These are phyloP conservation scores for Trileptium ribeirensis DNA, from an alignment of 2,888 invertebrate species.

Conservation along the genomic window DNA sequence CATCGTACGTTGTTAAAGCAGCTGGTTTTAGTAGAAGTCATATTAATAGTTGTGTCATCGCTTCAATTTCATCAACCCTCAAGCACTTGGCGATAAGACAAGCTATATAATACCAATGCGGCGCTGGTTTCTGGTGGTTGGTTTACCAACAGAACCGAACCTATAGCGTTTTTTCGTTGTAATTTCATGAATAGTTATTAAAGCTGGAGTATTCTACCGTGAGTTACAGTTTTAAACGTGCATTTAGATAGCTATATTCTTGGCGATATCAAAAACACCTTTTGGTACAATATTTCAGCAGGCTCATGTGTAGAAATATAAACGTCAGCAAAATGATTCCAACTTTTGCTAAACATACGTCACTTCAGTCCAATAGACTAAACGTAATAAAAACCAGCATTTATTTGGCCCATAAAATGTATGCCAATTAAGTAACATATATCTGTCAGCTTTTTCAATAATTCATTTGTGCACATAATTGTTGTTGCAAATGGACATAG, in stretches of 20 bases:
- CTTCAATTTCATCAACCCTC: too few relatives aligned
- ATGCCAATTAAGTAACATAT: background rate
- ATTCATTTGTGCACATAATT: too few relatives aligned
- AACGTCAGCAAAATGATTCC: background rate
- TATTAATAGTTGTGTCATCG: too few relatives aligned
- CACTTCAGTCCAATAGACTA: background rate
- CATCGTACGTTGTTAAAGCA: too few relatives aligned
- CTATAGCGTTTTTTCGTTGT: background rate
- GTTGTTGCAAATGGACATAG: too few relatives aligned
- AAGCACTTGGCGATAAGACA: too few relatives aligned
- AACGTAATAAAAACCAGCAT: too few relatives aligned
- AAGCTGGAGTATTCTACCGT: background rate
- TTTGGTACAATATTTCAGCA: slow-evolving; percentile 57
- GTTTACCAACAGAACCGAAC: too few relatives aligned
- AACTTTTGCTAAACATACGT: background rate
- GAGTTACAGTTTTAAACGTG: background rate
- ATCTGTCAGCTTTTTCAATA: background rate
- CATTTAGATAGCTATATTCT: slow-evolving; percentile 59
- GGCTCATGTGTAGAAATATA: slow-evolving; percentile 20
- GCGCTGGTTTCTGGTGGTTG: too few relatives aligned
- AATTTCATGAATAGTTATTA: background rate
- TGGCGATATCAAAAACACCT: slow-evolving; percentile 76
- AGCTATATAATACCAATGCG: too few relatives aligned
- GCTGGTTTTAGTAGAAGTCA: too few relatives aligned
- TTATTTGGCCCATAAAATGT: background rate